Evolutionary conservation across 2,888 invertebrate genomes (phyloP).

Genomic region (Cheilosia pagana): DNA sequence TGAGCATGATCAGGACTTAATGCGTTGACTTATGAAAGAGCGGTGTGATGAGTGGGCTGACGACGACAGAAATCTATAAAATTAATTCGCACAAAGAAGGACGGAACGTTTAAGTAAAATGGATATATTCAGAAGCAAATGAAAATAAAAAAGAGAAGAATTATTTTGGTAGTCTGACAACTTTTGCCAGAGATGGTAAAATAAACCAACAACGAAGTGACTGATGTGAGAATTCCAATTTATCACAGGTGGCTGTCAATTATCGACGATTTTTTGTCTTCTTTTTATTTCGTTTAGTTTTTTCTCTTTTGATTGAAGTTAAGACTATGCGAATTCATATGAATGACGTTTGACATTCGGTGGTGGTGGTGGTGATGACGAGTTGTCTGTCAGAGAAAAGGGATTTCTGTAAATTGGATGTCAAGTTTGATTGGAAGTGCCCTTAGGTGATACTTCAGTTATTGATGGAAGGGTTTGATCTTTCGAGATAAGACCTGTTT

Average conservation of each 20-base stretch:
- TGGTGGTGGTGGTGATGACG: constrained; percentile 17
- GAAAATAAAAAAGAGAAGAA: constrained; percentile 1
- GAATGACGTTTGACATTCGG: constrained; percentile 23
- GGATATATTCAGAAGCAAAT: constrained; percentile 22
- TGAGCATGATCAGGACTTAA: constrained; percentile 61
- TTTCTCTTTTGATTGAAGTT: constrained; percentile 22
- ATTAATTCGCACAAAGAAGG: constrained; percentile 51
- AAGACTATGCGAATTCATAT: constrained; percentile 35
- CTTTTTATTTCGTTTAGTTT: background rate
- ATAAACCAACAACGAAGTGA: constrained; percentile 25
- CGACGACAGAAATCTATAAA: constrained; percentile 50
- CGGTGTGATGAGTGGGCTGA: background rate
- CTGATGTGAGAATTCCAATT: constrained; percentile 64
- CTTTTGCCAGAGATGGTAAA: background rate
- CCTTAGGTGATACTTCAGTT: background rate
- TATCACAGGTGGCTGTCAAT: constrained; percentile 68
- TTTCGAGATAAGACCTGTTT: background rate
- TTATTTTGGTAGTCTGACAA: background rate
- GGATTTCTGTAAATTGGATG: constrained; percentile 53
- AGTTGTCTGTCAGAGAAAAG: constrained; percentile 37
- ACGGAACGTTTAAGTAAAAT: constrained; percentile 13
- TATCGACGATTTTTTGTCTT: constrained; percentile 33
- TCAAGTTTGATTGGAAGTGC: constrained; percentile 9
- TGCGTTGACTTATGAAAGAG: constrained; percentile 62
- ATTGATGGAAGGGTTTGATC: background rate